Evolutionary conservation across 2,888 invertebrate genomes (phyloP), one percentile per base, ranked within the genome.

Genomic region (Tinea pellionella): DNA sequence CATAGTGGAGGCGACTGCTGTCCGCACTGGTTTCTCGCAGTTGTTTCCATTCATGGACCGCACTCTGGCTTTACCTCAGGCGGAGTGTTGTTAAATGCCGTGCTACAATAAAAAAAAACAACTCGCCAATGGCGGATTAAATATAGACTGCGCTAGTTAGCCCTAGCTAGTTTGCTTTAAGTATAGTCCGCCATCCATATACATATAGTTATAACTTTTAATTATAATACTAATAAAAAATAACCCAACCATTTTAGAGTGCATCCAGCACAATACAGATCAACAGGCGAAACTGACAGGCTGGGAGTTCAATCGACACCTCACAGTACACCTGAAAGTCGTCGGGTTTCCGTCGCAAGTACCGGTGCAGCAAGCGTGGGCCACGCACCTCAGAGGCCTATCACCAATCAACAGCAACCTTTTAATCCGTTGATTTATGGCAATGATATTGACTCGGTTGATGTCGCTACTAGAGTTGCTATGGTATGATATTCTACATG

Each of bases 391-490:
- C 78, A 75, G 59, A 86, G 89, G 18, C 83, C 87, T 67, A 79
- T 84, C 42, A 75, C 84, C 37, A 80, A 86, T 61, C 85, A 88
- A 12, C 74, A 74, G 60, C 90, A 90, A 68, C 89, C 90, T 6
- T 90, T 90, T 66, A 97, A 97, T 85, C 96, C 96, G 0, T 94
- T 97, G 70, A 96, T 98, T 66, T 96, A 94, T 74, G 96, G 96
- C 47, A 95, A 93, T 71, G 97, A 99, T 77, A 96, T 98, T 0
- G 99, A 99, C 78, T 97, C 98, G 0, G 99, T 99, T 0, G 99
- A 99, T 79, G 93, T 99, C 16, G 99, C 99, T 8, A 98, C 98
- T 0, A 88, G 99, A 63, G 97, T 99, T 55, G 99, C 98, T 12
- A 98, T 98, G 97, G 97, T 95, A 74, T 73, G 77, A 69, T 18